phyloP scores from a whole-genome alignment of 64 coral and sea anemone genomes.

The Platygyra sinensis region DNA sequence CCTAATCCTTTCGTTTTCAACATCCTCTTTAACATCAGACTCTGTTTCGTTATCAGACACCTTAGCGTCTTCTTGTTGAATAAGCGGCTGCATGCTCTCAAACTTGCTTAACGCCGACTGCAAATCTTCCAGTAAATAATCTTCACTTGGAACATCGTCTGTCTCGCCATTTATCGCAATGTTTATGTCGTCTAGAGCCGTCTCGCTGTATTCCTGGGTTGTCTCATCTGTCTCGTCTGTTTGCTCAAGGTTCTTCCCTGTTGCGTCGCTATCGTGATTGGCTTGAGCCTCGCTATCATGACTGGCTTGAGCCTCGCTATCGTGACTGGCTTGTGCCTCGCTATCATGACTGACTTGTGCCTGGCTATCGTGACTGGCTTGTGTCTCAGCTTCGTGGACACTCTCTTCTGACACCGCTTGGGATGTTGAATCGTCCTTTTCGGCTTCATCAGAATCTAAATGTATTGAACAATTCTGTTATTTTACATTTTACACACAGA shows the following conservation, averaged over 20 bases:
- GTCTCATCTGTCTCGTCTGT: neutral
- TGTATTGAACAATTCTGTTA: neutral
- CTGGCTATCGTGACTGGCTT: neutral
- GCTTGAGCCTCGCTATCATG: neutral
- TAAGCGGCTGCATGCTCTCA: neutral
- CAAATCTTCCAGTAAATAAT: constrained; percentile 1
- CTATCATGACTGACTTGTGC: neutral
- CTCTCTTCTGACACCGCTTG: constrained; percentile 3
- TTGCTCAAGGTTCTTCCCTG: neutral
- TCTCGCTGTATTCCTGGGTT: neutral
- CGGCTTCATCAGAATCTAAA: constrained; percentile 15
- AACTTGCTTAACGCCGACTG: neutral
- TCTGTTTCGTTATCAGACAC: constrained; percentile 15
- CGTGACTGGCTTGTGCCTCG: too few relatives aligned
- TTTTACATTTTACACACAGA: neutral
- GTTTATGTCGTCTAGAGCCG: constrained; percentile 20
- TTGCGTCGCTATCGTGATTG: neutral
- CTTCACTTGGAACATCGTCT: neutral
- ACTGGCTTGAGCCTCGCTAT: neutral
- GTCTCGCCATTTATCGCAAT: constrained; percentile 8
- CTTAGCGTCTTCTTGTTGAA: neutral
- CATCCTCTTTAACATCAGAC: constrained; percentile 19
- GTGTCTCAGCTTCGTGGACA: neutral
- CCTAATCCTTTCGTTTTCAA: constrained; percentile 4
- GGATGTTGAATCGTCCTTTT: neutral